Conservation (phyloP, 2,797 vertebrate genomes). For the Urosaurus nigricauda region DNA sequence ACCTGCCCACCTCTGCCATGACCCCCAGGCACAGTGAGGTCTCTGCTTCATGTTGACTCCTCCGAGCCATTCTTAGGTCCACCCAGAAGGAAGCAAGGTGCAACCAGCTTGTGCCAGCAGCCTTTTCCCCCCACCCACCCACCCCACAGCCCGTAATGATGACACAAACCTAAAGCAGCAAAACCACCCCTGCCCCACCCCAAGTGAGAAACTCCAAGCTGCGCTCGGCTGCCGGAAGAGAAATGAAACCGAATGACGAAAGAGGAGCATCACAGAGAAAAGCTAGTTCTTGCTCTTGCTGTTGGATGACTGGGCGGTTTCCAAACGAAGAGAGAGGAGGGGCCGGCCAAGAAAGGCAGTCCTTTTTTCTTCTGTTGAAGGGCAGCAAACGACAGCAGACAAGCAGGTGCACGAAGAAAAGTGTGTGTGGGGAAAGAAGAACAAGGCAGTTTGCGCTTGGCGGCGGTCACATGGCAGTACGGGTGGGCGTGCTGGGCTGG, state of each 20-base stretch:
- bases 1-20: neutral
- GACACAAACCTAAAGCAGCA: slow-evolving; percentile 29
- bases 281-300: neutral
- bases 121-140: neutral
- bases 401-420: slow-evolving; percentile 36
- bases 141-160: no score
- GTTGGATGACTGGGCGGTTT: accelerated
- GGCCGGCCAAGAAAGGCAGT: slow-evolving; percentile 52
- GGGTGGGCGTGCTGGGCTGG: slow-evolving; percentile 96
- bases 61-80: accelerated
- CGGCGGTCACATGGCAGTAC: slow-evolving; percentile 80
- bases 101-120: accelerated
- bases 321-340: neutral
- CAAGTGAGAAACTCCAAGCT: slow-evolving; percentile 58
- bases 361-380: slow-evolving; percentile 52
- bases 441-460: slow-evolving; percentile 39
- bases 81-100: neutral
- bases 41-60: neutral
- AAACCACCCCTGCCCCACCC: slow-evolving; percentile 14
- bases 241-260: neutral
- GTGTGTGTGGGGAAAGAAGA: no score
- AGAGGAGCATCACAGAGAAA: neutral
- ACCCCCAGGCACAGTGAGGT: accelerated
- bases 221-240: slow-evolving; percentile 29
- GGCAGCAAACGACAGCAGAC: slow-evolving; percentile 35